Conservation (phyloP, 30 jellyfish, hydroid and myxozoan genomes). For the Aurelia coerulea region DNA sequence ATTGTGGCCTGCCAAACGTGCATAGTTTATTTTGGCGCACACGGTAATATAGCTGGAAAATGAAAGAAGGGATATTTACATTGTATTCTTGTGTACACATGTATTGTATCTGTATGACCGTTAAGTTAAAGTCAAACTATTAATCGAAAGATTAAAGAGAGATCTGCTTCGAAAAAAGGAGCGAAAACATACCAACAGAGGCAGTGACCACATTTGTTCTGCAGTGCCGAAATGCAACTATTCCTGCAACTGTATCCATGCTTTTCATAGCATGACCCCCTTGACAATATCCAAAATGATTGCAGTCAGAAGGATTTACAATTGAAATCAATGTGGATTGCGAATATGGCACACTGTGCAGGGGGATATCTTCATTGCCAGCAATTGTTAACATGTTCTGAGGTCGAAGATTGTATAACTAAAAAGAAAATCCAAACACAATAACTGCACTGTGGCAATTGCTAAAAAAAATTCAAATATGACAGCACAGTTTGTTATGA, state of each 20-base stretch:
- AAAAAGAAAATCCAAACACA: neutral
- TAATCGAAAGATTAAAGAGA: too few species aligned
- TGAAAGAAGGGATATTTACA: too few species aligned
- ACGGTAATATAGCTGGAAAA: too few species aligned
- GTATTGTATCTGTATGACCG: too few species aligned
- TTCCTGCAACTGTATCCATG: constrained; percentile 95
- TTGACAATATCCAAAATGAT: constrained; percentile 67
- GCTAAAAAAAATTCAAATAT: too few species aligned
- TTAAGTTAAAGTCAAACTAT: too few species aligned
- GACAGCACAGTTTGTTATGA: too few species aligned
- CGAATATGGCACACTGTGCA: constrained; percentile 76
- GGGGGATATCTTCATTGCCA: constrained; percentile 62
- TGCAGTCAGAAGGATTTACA: constrained; percentile 87
- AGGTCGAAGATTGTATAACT: constrained; percentile 63
- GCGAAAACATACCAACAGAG: constrained; percentile 65
- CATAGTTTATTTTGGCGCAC: too few species aligned
- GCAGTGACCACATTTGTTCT: constrained; percentile 86
- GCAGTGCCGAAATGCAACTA: constrained; percentile 86
- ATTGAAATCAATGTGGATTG: constrained; percentile 78
- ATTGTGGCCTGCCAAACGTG: too few species aligned
- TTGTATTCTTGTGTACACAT: too few species aligned
- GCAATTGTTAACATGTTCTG: constrained; percentile 57
- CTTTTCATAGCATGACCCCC: constrained; percentile 90
- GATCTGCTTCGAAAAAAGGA: too few species aligned
- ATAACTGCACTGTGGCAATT: too few species aligned